Conservation (phyloP, 2,113 vertebrate genomes). For the Prinia subflava region DNA sequence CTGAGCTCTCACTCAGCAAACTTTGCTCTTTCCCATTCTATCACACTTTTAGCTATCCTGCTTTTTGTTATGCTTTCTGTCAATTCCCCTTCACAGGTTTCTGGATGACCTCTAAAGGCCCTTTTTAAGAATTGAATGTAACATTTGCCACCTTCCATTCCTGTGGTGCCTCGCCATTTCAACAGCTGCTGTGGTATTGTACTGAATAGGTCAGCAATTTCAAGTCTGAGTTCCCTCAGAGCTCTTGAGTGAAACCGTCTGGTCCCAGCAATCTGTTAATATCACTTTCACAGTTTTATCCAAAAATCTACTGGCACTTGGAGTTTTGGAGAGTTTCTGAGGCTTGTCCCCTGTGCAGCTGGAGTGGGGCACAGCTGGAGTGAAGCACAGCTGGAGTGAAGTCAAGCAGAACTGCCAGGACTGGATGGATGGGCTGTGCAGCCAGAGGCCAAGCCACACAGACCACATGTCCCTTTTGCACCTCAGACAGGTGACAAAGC, state of each 20-base stretch:
- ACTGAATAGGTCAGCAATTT: slow-evolving; percentile 42
- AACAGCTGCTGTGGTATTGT: slow-evolving; percentile 37
- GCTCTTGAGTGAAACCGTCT: not conserved
- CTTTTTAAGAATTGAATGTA: slow-evolving; percentile 24
- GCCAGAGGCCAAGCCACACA: not conserved
- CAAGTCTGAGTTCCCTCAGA: not conserved
- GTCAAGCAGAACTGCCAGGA: not conserved
- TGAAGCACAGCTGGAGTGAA: not conserved
- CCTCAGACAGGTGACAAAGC: not conserved
- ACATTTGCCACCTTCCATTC: slow-evolving; percentile 41
- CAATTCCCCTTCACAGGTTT: not conserved
- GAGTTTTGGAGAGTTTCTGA: not conserved
- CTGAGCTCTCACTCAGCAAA: not conserved
- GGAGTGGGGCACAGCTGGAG: not conserved
- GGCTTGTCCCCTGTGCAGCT: not conserved
- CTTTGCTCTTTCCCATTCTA: not conserved
- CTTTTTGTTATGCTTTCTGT: not conserved
- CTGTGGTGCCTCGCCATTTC: slow-evolving; percentile 14
- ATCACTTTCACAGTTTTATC: not conserved
- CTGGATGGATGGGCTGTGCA: not conserved
- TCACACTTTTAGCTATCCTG: not conserved
- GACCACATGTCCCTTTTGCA: not conserved
- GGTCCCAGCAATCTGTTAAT: not conserved
- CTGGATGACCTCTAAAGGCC: slow-evolving; percentile 25
- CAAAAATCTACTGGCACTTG: not conserved